Conservation (phyloP, 1,140 invertebrate species). For the Rhopalosiphum padi region DNA sequence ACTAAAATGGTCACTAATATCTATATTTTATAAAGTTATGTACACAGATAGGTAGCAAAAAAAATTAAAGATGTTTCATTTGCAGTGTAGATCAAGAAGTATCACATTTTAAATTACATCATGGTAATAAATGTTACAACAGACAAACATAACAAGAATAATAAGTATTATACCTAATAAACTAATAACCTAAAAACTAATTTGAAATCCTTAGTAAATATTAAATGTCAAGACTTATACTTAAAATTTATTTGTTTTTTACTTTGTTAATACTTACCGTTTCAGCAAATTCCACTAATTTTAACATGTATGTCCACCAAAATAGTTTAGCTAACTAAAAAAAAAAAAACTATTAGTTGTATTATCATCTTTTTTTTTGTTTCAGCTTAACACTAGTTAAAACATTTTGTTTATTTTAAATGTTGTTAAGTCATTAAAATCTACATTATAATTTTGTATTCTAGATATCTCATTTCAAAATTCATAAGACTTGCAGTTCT, state of each 20-base stretch:
- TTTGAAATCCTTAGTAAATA: neutral
- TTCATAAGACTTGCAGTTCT: neutral
- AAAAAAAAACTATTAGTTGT: neutral
- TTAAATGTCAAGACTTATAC: neutral
- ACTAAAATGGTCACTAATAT: neutral
- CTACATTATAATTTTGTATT: neutral
- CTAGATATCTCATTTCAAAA: neutral
- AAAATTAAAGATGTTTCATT: neutral
- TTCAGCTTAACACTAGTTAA: neutral
- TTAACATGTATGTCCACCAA: conserved; percentile 60
- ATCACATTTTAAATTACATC: neutral
- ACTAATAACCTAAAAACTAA: neutral
- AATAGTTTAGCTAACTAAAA: conserved; percentile 59
- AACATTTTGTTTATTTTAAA: neutral
- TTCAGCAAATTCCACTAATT: conserved; percentile 60
- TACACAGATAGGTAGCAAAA: neutral
- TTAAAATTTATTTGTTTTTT: neutral
- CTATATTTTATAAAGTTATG: neutral
- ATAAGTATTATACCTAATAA: neutral
- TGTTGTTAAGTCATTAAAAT: neutral
- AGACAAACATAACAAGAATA: neutral
- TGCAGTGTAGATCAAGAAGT: neutral
- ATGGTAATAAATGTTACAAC: neutral
- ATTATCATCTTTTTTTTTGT: neutral
- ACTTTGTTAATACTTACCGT: conserved; percentile 59